Evolutionary conservation across 2,113 vertebrate genomes (phyloP), one percentile per base, ranked within the genome.

Genomic region (Aspiorhynchus laticeps): DNA sequence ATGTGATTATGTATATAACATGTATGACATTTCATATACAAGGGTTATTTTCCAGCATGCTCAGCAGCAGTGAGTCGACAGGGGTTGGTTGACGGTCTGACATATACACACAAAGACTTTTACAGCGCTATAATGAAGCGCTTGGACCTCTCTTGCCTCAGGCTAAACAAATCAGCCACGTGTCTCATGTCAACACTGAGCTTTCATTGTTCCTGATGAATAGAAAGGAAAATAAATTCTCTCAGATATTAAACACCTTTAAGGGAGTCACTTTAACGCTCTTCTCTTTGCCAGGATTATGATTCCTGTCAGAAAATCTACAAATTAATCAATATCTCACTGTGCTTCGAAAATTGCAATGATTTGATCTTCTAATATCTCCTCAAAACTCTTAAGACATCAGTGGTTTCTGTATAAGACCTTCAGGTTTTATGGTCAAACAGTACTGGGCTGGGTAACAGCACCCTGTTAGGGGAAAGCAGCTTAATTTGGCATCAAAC

Each of bases 31-130:
- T 76, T 48, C 80, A 56, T 48, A 85, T 85, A 48, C 84, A 87
- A 67, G 85, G 51, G 79, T 41, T 63, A 71, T 80, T 86, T 88
- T 87, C 84, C 85, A 86, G 43, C 59, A 63, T 88, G 83, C 85
- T 24, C 82, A 88, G 43, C 63, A 48, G 48, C 17, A 67, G 80
- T 43, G 76, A 26, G n/a, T 9, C 48, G 74, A 76, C 43, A 46
- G 24, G 43, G 2, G 7, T 48, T 48, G 11, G 43, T 46, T 80
- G 78, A n/a, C 11, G 33, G 24, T 41, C 78, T 80, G 12, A 61
- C 43, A 80, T 36, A 61, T 26, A 80, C 53, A 80, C 53, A 38
- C 78, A 80, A 63, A 80, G 56, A 26, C 33, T 15, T 80, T 61
- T 26, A 41, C 53, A 61, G 56, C 2, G 12, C 51, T 59, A 14